Conservation (phyloP, 1,140 invertebrate genomes). For the Apis laboriosa region DNA sequence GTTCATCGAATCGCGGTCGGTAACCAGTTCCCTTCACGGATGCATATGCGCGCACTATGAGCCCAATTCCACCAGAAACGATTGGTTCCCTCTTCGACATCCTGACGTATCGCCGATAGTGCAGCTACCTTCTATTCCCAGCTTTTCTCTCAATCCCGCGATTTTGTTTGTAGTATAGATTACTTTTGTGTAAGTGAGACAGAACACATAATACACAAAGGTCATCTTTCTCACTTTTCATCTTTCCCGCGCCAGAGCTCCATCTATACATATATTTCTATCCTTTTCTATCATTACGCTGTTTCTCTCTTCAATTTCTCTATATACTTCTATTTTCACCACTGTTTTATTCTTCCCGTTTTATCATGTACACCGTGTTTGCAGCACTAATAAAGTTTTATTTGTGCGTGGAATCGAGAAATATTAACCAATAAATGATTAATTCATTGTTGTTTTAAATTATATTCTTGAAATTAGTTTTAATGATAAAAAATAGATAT, state of each 20-base stretch:
- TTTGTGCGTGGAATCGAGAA: conserved; percentile 6
- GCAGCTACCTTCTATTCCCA: conserved; percentile 75
- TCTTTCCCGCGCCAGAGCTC: background rate
- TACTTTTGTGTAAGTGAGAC: background rate
- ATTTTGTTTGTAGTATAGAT: conserved; percentile 58
- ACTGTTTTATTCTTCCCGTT: conserved; percentile 18
- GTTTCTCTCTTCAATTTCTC: background rate
- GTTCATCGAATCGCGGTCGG: conserved; percentile 74
- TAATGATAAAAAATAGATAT: background rate
- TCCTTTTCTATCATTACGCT: background rate
- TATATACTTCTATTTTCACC: conserved; percentile 17
- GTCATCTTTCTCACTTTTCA: background rate
- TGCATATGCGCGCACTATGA: conserved; percentile 66
- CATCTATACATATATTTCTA: background rate
- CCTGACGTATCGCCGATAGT: conserved; percentile 77
- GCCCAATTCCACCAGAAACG: conserved; percentile 69
- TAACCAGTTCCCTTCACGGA: conserved; percentile 72
- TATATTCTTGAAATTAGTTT: background rate
- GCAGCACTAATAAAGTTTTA: conserved; percentile 11
- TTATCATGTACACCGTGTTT: background rate
- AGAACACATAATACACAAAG: background rate
- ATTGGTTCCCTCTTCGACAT: conserved; percentile 72
- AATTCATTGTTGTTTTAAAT: background rate
- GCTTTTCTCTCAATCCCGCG: conserved; percentile 47
- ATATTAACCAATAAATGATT: background rate